These are phyloP conservation scores for Salpingus planirostris DNA, from an alignment of 2,888 invertebrate genomes.

Conservation along the genomic window DNA sequence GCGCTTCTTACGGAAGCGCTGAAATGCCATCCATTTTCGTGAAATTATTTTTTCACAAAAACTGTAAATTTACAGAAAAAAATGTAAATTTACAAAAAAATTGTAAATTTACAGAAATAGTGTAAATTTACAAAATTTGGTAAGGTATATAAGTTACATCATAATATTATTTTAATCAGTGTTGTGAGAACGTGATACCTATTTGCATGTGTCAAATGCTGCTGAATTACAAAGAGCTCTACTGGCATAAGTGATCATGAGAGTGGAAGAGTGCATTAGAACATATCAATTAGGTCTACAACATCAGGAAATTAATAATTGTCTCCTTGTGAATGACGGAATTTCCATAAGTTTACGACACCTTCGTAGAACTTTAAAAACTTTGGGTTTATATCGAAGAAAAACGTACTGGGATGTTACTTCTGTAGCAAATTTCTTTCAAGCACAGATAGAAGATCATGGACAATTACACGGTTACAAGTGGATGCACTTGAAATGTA, in stretches of 20 bases:
- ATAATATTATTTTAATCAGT: too few species aligned
- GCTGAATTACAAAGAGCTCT: neutral
- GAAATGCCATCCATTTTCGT: neutral
- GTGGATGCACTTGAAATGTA: slow-evolving; percentile 15
- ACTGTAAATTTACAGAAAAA: slow-evolving; percentile 1
- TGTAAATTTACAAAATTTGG: neutral
- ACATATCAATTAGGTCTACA: slow-evolving; percentile 2
- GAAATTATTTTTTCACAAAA: neutral
- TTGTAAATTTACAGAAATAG: neutral
- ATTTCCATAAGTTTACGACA: neutral
- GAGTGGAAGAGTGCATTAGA: neutral
- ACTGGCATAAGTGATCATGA: neutral
- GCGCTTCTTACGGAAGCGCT: slow-evolving; percentile 1
- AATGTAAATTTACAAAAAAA: neutral
- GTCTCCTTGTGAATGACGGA: neutral
- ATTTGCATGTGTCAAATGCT: neutral
- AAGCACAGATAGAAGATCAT: slow-evolving; percentile 8
- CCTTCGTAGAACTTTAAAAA: slow-evolving; percentile 1
- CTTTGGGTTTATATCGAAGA: slow-evolving; percentile 2
- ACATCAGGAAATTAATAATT: slow-evolving; percentile 1
- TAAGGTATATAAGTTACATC: too few species aligned
- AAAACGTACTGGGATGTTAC: slow-evolving; percentile 6
- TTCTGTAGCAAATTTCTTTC: slow-evolving; percentile 7
- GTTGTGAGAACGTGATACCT: neutral
- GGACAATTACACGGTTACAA: slow-evolving; percentile 13